Evolutionary conservation across 2,797 vertebrate species (phyloP), one percentile per base, ranked within the genome.

Genomic region (Parotocinclus haroldoi): DNA sequence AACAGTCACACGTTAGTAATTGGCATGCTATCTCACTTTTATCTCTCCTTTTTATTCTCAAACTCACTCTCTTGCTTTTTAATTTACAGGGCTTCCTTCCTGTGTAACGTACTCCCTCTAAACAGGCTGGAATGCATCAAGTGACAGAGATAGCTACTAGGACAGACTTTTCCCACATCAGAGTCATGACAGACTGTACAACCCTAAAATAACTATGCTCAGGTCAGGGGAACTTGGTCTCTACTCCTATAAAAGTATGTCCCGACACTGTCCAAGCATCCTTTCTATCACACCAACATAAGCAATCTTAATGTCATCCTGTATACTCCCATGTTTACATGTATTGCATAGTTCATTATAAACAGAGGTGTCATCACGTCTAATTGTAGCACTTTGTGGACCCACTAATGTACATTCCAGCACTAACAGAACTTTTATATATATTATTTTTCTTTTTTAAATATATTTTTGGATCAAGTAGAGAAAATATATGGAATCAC

Each of bases 121-220:
- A 89, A 90, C 90, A 89, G 89, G 89, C 91, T 93, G 92, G 92
- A 90, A 92, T 88, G 89, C 88, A 91, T 94, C 93, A 92, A 90
- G 91, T 87, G 87, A 90, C 87, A 90, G 82, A 86, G 87, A 71
- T 84, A 91, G 91, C 88, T 86, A 91, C 92, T 91, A 94, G 91
- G 92, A 94, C 92, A 94, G 87, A 86, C 90, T 92, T 94, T 95
- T 94, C 93, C 93, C 93, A 95, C 92, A 93, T 94, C 89, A 88
- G 88, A 77, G 91, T 91, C 91, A 89, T 86, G 57, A 71, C 70
- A 61, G 63, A 27, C 54, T 19, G 38, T 52, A 58, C 50, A 37
- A 60, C 70, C 72, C 66, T 63, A 76, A 60, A 79, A 73, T 68
- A 58, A 77, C 27, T 27, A 27, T 27, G 66, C 63, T 46, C 58